Evolutionary conservation across 2,113 vertebrate genomes (phyloP), one percentile per base, ranked within the genome.

Genomic region (Sciurus niger): DNA sequence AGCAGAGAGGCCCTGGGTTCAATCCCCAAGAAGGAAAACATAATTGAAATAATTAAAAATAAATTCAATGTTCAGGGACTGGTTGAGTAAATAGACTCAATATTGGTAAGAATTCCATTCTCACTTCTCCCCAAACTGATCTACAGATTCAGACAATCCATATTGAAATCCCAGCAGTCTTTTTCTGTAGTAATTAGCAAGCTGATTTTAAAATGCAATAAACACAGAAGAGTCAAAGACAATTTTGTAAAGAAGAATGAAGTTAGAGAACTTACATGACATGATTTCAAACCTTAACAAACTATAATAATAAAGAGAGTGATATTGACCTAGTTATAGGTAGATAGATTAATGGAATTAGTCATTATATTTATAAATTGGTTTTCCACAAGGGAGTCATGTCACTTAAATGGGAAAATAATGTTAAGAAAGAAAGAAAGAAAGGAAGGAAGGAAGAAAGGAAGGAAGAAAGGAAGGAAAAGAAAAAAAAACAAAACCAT

Each of bases 121-220:
- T 90, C 0, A 60, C 34, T 28, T 84, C 18, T 93, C 32, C 30
- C 30, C 46, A 85, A 86, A 46, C 37, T 53, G 43, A 60, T 68
- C 58, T 76, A 6, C 3, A 82, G n/a, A 12, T 70, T 48, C 73
- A 34, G 8, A 63, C 63, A 80, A 79, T 14, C 53, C 28, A 37
- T 37, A 77, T 43, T 73, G 74, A 88, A 95, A 94, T 79, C 13
- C 53, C 55, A 95, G 43, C 12, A 63, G n/a, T 65, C 2, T 70
- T 82, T 90, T 51, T 60, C 37, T 93, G 4, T 78, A 88, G 53
- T 93, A 67, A 73, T 2, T 74, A 63, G 78, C 37, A 70, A 68
- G 34, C 30, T 85, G 16, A 93, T 83, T 93, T 89, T 68, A 84
- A 92, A 79, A 90, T 73, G 8, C 10, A 73, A 94, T 94, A 20